Evolutionary conservation across 2,113 vertebrate species (phyloP).

Genomic region (Trogon melanurus): DNA sequence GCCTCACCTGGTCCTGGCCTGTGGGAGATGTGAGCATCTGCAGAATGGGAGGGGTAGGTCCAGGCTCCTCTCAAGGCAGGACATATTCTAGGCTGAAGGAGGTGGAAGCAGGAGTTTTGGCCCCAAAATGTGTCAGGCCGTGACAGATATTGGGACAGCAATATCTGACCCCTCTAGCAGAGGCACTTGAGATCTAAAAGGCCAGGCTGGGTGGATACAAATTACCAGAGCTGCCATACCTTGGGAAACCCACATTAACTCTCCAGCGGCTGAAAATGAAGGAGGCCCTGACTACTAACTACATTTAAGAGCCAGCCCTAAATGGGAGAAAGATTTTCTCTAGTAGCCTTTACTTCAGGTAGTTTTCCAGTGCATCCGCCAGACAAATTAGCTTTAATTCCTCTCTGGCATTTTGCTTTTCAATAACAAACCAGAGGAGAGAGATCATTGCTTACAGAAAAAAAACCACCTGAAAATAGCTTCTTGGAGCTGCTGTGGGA

Average conservation of each 20-base stretch:
- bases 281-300: background rate
- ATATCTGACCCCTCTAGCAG: background rate
- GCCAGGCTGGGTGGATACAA: background rate
- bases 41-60: background rate
- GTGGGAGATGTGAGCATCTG: background rate
- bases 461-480: background rate
- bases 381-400: background rate
- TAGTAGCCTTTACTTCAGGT: background rate
- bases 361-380: background rate
- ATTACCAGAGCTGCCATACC: background rate
- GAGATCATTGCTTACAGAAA: background rate
- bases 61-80: background rate
- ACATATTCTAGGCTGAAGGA: background rate
- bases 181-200: background rate
- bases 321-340: background rate
- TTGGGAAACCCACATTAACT: background rate
- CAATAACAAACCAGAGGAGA: background rate
- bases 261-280: background rate
- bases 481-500: background rate
- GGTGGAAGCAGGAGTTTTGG: background rate
- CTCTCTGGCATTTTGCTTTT: background rate
- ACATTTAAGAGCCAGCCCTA: background rate
- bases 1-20: background rate
- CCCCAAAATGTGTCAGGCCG: background rate
- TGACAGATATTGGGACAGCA: background rate